These are phyloP conservation scores for Brachypteracias leptosomus DNA, from an alignment of 2,113 vertebrate genomes.

Conservation along the genomic window DNA sequence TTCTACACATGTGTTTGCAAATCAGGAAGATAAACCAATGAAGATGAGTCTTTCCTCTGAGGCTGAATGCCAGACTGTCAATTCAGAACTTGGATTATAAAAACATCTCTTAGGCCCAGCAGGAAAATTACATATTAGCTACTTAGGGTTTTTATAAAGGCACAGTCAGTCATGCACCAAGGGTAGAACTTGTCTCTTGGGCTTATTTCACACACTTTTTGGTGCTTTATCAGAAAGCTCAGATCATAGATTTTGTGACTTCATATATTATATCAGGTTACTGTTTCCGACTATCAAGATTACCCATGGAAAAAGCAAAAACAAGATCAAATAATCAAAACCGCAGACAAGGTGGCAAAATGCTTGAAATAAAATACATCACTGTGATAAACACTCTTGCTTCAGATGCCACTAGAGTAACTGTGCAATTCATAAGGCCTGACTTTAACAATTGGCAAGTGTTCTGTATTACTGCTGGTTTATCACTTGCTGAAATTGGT, in stretches of 20 bases:
- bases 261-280: neutral
- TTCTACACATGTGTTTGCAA: rapidly evolving
- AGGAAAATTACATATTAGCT: neutral
- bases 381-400: neutral
- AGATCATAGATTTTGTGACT: neutral
- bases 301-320: neutral
- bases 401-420: neutral
- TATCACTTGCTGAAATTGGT: neutral
- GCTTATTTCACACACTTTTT: neutral
- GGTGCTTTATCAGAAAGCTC: neutral
- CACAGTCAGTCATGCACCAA: neutral
- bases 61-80: neutral
- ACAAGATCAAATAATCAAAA: neutral
- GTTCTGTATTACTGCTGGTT: neutral
- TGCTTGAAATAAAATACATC: neutral
- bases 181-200: neutral
- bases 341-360: neutral
- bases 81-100: neutral
- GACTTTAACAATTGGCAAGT: neutral
- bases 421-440: neutral
- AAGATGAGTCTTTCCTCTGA: neutral
- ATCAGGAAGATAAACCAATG: neutral
- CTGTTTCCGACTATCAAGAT: neutral
- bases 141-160: neutral
- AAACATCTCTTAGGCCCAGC: neutral